A percentile compares a stretch with the other conserved stretches of the same genome.
phyloP scores from a whole-genome alignment of 1,140 invertebrate genomes.

The Cryptotermes secundus region DNA sequence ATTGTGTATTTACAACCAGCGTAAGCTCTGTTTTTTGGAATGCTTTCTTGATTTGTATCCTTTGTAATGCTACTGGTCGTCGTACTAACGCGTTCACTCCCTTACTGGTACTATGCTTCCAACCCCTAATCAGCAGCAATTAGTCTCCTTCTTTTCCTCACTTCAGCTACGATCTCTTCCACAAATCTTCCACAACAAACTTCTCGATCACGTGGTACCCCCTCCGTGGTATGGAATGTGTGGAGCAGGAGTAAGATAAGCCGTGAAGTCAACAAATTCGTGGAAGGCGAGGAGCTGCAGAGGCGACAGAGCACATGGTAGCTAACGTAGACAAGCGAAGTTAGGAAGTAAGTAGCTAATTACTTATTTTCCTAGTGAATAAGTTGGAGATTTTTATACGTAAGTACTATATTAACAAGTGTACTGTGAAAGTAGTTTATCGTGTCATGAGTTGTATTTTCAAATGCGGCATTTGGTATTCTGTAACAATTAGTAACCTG shows the following conservation, averaged over 20 bases:
- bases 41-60: background rate
- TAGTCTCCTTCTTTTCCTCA: background rate
- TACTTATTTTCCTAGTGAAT: background rate
- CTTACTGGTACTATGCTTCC: background rate
- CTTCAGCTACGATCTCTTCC: background rate
- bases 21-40: background rate
- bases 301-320: background rate
- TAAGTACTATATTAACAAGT: background rate
- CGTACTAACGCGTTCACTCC: background rate
- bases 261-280: background rate
- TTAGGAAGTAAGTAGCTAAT: too few species aligned
- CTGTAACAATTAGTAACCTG: background rate
- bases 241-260: background rate
- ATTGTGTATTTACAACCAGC: background rate
- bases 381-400: background rate
- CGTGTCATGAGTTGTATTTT: background rate
- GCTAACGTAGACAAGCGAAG: background rate
- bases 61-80: background rate
- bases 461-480: background rate
- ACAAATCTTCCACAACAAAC: background rate
- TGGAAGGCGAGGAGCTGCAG: background rate
- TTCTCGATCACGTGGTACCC: background rate
- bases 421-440: background rate
- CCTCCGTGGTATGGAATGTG: too few species aligned
- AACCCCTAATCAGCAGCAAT: background rate